phyloP scores from a whole-genome alignment of 2,797 vertebrate genomes.

The Typhlichthys subterraneus region DNA sequence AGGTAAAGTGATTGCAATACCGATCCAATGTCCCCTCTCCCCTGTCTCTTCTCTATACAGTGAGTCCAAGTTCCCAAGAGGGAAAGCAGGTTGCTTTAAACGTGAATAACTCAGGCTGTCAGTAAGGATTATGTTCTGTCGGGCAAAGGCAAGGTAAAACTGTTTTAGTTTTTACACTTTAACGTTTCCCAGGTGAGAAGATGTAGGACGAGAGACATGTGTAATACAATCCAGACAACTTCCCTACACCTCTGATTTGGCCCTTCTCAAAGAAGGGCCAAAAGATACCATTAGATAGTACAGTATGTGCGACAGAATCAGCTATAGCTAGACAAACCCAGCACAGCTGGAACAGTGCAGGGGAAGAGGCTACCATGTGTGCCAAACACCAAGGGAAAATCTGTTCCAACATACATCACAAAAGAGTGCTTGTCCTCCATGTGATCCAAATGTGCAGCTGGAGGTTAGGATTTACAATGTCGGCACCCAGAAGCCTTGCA shows the following conservation, averaged over 20 bases:
- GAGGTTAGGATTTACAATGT: slow-evolving; percentile 61
- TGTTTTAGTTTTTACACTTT: neutral
- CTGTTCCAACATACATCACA: slow-evolving; percentile 57
- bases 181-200: slow-evolving; percentile 7
- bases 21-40: neutral
- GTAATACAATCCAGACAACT: neutral
- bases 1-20: no score
- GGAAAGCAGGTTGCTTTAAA: neutral
- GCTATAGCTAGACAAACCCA: slow-evolving; percentile 13
- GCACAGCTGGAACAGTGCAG: slow-evolving; percentile 8
- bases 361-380: slow-evolving; percentile 23
- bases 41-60: neutral
- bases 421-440: slow-evolving; percentile 74
- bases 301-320: slow-evolving; percentile 1
- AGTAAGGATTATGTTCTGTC: neutral
- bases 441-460: slow-evolving; percentile 72
- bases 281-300: neutral
- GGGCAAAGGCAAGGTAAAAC: slow-evolving; percentile 8
- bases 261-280: neutral
- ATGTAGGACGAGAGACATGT: neutral
- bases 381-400: slow-evolving; percentile 62
- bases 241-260: neutral
- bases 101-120: neutral
- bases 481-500: slow-evolving; percentile 40
- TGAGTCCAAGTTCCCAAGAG: neutral